A percentile compares a stretch with the other conserved stretches of the same genome.
phyloP scores from a whole-genome alignment of 2,113 vertebrate species.

The Pollachius pollachius region DNA sequence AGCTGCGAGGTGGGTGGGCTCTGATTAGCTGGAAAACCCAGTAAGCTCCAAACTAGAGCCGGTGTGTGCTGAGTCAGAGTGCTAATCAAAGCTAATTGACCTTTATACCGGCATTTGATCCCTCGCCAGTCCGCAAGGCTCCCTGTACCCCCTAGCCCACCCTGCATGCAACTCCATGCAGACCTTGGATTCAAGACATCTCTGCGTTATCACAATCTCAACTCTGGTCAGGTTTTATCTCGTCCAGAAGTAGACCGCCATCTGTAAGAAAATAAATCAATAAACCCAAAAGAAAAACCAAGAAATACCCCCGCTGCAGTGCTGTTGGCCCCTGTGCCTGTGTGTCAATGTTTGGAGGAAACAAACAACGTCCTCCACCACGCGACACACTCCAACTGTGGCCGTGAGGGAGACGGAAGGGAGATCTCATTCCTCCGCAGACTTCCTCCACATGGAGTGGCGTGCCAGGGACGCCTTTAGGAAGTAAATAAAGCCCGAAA shows the following conservation, averaged over 20 bases:
- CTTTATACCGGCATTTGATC: conserved; percentile 69
- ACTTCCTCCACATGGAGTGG: no score
- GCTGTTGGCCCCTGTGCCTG: no score
- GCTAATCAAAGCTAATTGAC: conserved; percentile 63
- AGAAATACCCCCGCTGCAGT: no score
- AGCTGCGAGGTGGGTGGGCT: conserved; percentile 28
- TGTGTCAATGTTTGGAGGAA: no score
- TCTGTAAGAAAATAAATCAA: not conserved
- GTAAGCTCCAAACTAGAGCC: conserved; percentile 19
- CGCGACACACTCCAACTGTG: not conserved
- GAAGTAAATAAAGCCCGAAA: no score
- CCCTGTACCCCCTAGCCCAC: no score
- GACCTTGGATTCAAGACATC: not conserved
- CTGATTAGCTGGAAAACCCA: no score
- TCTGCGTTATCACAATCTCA: not conserved
- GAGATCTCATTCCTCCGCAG: not conserved
- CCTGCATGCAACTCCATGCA: no score
- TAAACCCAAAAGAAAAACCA: not conserved
- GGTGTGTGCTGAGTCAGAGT: conserved; percentile 34
- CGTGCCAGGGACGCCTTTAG: no score
- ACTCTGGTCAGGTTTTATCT: conserved; percentile 1
- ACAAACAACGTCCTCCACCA: no score
- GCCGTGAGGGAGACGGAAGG: no score
- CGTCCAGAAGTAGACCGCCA: conserved; percentile 14
- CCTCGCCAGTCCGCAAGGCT: conserved; percentile 29